Percentiles rank a stretch among this genome's conserved stretches.
Conservation (phyloP, 2,888 invertebrate species). For the Pseudolycoriella hygida region DNA sequence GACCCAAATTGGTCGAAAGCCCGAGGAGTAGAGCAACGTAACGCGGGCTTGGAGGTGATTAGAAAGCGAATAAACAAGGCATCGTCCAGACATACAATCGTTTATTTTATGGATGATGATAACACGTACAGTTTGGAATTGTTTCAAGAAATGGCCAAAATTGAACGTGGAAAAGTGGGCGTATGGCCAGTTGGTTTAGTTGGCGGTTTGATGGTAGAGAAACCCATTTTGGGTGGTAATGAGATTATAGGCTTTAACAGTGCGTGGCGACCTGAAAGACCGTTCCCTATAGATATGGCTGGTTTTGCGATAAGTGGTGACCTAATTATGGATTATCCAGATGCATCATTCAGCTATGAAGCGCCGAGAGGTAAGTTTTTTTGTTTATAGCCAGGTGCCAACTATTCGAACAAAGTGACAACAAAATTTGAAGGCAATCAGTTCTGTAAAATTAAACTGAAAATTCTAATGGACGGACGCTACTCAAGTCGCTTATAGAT, state of each 20-base stretch:
- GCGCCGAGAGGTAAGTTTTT: conserved; percentile 39
- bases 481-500: too few species aligned
- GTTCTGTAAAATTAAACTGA: too few species aligned
- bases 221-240: conserved; percentile 53
- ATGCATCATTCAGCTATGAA: conserved; percentile 65
- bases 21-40: conserved; percentile 81
- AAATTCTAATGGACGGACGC: too few species aligned
- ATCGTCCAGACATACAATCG: conserved; percentile 30
- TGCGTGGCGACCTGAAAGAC: conserved; percentile 76
- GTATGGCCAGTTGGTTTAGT: conserved; percentile 95
- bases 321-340: conserved; percentile 48
- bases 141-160: conserved; percentile 75
- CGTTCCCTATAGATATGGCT: conserved; percentile 97
- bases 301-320: conserved; percentile 79
- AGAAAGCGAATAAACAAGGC: conserved; percentile 44
- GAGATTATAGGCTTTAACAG: conserved; percentile 39
- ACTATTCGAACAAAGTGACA: too few species aligned
- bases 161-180: conserved; percentile 52
- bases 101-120: conserved; percentile 96
- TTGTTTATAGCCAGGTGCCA: too few species aligned
- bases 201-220: conserved; percentile 85
- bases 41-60: conserved; percentile 69
- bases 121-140: conserved; percentile 81
- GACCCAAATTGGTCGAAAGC: conserved; percentile 63
- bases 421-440: too few species aligned